Percentiles rank a stretch among this genome's conserved stretches.
These are phyloP conservation scores for Marisa cornuarietis DNA, from an alignment of 1,140 invertebrate genomes.

Conservation along the genomic window DNA sequence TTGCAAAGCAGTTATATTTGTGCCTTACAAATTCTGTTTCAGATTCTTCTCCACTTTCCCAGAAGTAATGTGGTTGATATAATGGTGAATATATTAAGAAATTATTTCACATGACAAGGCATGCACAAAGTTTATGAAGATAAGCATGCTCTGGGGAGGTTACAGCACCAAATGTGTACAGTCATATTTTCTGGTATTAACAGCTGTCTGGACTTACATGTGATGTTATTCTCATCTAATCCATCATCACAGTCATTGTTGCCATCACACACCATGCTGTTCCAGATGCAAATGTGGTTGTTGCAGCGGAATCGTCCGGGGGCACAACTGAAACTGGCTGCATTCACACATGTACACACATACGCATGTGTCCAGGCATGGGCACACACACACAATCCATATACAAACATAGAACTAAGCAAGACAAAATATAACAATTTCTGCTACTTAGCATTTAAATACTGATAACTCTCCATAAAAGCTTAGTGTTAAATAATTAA, in stretches of 20 bases:
- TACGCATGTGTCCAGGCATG: too few species aligned
- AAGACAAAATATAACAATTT: neutral
- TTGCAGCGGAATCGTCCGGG: conserved; percentile 67
- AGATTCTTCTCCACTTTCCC: too few species aligned
- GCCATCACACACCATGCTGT: conserved; percentile 77
- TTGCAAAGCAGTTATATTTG: too few species aligned
- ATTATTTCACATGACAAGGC: conserved; percentile 10
- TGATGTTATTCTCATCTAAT: conserved; percentile 64
- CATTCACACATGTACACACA: neutral
- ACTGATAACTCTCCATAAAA: neutral
- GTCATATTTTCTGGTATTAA: neutral
- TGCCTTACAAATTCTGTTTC: too few species aligned
- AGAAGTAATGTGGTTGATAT: too few species aligned
- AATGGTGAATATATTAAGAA: neutral
- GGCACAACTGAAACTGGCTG: conserved; percentile 50
- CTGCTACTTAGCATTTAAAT: neutral
- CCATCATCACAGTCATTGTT: conserved; percentile 66
- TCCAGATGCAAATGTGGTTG: conserved; percentile 79
- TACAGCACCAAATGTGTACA: neutral
- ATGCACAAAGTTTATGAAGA: conserved; percentile 8
- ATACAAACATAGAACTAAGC: too few species aligned
- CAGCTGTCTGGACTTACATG: conserved; percentile 31
- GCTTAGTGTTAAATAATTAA: neutral
- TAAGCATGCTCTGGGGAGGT: neutral
- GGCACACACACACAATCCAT: neutral